Base-by-base conservation (phyloP, 2,113 vertebrate genomes). In the Haemorhous mexicanus region DNA sequence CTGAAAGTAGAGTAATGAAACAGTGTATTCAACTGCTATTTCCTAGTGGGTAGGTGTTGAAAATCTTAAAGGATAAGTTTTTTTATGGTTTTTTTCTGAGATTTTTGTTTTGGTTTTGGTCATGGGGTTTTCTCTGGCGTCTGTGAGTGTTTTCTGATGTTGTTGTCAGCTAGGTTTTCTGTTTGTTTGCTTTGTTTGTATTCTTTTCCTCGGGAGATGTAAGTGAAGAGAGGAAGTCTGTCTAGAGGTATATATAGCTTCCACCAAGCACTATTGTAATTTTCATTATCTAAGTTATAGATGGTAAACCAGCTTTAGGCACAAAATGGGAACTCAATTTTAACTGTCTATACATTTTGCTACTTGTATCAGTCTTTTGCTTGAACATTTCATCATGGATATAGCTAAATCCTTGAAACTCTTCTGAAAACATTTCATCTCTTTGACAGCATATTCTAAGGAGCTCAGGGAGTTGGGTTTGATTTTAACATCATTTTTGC, bases 401-500 rank as follows among this genome's bases (percentile, higher is more conserved):
- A 41, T 33, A 94, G 78, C 70, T 84, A 93, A 91, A 95, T 70
- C 39, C 78, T 95, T 87, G 26, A 90, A 89, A 87, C 50, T 96
- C 92, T 77, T 93, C 89, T 90, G 75, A 94, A 96, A 96, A 87
- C 90, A 78, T 87, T 95, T 88, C 56, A 23, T 97, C 72, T 95
- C 70, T 93, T 49, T 96, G 97, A 97, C 95, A 96, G 89, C 87
- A 94, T 93, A 92, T 97, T 97, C 96, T 81, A 81, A 96, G 93
- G 83, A 97, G 84, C 95, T 97, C 63, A 93, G 96, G 84, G 87
- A 98, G 93, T 44, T 97, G 77, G 90, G 79, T 90, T 97, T 95
- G 95, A 97, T 98, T 96, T 97, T 97, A 91, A 97, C 90, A 96
- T 95, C 8, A 26, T 68, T 76, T 96, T 93, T 97, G 79, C 95